phyloP scores from a whole-genome alignment of 2,888 invertebrate genomes.

The Aleiodes leptofemur region DNA sequence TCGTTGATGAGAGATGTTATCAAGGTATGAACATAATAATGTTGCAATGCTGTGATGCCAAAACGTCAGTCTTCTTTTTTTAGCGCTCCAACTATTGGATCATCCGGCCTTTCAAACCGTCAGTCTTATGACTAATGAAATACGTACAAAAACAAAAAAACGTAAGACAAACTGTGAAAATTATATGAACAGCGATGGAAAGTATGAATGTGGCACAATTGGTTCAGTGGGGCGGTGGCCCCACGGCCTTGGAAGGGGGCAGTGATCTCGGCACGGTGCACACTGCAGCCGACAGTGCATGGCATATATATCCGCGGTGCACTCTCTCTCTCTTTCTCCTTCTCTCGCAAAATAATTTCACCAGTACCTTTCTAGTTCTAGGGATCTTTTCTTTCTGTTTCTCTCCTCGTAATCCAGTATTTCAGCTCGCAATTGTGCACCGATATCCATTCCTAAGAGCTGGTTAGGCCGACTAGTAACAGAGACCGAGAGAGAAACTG shows the following conservation, averaged over 20 bases:
- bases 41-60: slow-evolving; percentile 42
- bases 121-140: slow-evolving; percentile 61
- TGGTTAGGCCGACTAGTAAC: not conserved
- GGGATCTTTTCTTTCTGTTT: not conserved
- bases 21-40: slow-evolving; percentile 18
- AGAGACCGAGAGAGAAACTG: slow-evolving; percentile 26
- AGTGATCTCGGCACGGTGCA: slow-evolving; percentile 64
- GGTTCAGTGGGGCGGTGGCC: slow-evolving; percentile 75
- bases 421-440: not conserved
- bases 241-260: slow-evolving; percentile 73
- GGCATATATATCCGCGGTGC: not conserved
- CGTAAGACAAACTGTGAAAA: slow-evolving; percentile 57
- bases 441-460: slow-evolving; percentile 9
- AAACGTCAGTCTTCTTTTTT: too few species aligned
- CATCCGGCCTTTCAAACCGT: slow-evolving; percentile 38
- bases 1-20: too few species aligned
- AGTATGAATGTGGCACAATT: slow-evolving; percentile 69
- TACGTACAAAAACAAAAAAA: slow-evolving; percentile 51
- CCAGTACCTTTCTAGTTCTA: slow-evolving; percentile 6
- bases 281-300: not conserved
- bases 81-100: too few species aligned
- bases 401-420: slow-evolving; percentile 10
- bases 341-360: slow-evolving; percentile 8
- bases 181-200: slow-evolving; percentile 59
- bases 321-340: not conserved